These are phyloP conservation scores for Callipepla californica DNA, from an alignment of 2,113 vertebrate genomes.

Conservation along the genomic window DNA sequence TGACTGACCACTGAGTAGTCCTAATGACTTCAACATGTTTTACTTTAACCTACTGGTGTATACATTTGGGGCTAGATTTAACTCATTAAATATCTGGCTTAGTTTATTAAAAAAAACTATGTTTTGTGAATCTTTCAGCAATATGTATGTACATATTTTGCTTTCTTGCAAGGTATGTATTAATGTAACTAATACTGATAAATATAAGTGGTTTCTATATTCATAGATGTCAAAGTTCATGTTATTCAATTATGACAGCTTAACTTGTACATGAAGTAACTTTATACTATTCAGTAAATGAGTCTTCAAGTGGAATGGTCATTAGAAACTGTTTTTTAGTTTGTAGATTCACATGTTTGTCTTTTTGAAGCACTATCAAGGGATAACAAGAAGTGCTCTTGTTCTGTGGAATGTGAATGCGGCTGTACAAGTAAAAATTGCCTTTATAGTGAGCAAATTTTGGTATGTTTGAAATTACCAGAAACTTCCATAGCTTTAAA, in stretches of 20 bases:
- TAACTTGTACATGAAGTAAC: neutral
- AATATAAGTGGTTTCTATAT: neutral
- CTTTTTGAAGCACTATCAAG: neutral
- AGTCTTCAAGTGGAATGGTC: neutral
- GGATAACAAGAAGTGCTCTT: neutral
- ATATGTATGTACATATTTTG: neutral
- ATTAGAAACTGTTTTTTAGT: neutral
- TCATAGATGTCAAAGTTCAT: neutral
- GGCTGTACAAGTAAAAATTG: neutral
- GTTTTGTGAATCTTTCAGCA: neutral
- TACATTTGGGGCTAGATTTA: neutral
- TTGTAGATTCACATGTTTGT: neutral
- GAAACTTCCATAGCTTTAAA: neutral
- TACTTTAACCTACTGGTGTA: neutral
- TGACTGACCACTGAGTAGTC: neutral
- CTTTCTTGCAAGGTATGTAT: neutral
- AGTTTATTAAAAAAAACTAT: neutral
- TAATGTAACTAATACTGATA: neutral
- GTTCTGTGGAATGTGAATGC: neutral
- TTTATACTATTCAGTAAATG: neutral
- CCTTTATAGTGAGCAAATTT: neutral
- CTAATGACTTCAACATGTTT: neutral
- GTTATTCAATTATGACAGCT: neutral
- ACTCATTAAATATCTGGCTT: neutral
- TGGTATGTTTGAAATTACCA: neutral